Conservation (phyloP, 2,113 vertebrate species). For the Menidia beryllina region DNA sequence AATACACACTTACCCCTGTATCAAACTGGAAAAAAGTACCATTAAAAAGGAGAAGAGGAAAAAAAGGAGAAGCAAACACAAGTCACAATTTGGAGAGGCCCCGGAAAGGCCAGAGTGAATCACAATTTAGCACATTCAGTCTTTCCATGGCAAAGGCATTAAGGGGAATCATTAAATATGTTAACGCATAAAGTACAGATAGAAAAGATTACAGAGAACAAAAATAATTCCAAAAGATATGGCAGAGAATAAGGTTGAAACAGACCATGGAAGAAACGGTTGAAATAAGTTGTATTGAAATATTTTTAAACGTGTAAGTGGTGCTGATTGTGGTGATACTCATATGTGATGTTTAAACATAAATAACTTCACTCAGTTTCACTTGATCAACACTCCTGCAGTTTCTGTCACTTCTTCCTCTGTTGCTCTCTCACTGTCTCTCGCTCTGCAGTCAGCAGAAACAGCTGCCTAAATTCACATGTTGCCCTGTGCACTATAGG, state of each 20-base stretch:
- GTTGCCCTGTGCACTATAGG: constrained; percentile 20
- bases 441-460: constrained; percentile 48
- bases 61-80: constrained; percentile 70
- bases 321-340: constrained; percentile 46
- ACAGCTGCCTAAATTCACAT: constrained; percentile 58
- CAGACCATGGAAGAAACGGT: background rate
- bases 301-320: constrained; percentile 52
- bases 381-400: constrained; percentile 38
- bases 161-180: constrained; percentile 22
- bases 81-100: constrained; percentile 60
- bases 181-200: constrained; percentile 22
- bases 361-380: constrained; percentile 59
- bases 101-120: constrained; percentile 73
- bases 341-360: constrained; percentile 49
- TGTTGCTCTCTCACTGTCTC: constrained; percentile 8
- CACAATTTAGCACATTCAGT: constrained; percentile 62
- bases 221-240: constrained; percentile 7
- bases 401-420: constrained; percentile 61
- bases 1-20: constrained; percentile 40
- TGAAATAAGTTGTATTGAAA: constrained; percentile 15
- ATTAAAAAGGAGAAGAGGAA: constrained; percentile 60
- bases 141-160: constrained; percentile 67
- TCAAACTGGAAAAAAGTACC: constrained; percentile 53
- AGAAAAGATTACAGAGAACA: constrained; percentile 14
- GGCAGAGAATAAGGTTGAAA: constrained; percentile 4